Base-by-base conservation (phyloP, 2,797 vertebrate species). In the Alauda arvensis region DNA sequence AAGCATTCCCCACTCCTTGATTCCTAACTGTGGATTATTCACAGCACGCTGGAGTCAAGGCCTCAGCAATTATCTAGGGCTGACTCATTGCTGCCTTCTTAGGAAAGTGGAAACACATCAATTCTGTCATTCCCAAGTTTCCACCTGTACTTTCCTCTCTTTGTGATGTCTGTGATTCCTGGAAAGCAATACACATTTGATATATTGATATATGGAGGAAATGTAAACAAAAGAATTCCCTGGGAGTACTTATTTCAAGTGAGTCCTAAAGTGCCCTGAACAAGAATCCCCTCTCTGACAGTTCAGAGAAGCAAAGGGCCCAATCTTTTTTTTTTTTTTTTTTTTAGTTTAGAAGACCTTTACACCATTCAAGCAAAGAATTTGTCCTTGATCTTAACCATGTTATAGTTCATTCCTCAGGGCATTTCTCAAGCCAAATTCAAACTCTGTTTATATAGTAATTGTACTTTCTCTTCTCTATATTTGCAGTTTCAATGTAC, bases 1-100 rank as follows among this genome's bases (percentile, higher is more conserved):
- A 83, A 79, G 43, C 48, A 24, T 65, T 63, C 61, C 0, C 0
- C 40, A 11, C 70, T 90, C 67, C 53, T 92, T 88, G 43, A 74
- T 93, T 90, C 53, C 85, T 74, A 51, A 16, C 77, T 85, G 31
- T 8, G 42, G 63, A 56, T 90, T 86, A 88, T 83, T 92, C 86
- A 83, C 46, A 66, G 61, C 37, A 31, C 3, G 5, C 11, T 12
- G 67, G 77, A 90, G 77, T 92, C 90, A 91, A 92, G 88, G 86
- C 70, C 90, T 60, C 72, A 18, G 65, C 48, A 46, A 67, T 94
- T 82, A 81, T 74, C 46, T 52, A 48, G 77, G 82, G 53, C 69
- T 90, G 77, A 77, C 37, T 92, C 80, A 62, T 75, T 60, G 71
- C 63, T 88, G 67, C 29, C 65, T 43, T 51, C 86, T 83, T 83